These are phyloP conservation scores for Phrixothrix hirtus DNA, from an alignment of 2,888 invertebrate genomes.

Conservation along the genomic window DNA sequence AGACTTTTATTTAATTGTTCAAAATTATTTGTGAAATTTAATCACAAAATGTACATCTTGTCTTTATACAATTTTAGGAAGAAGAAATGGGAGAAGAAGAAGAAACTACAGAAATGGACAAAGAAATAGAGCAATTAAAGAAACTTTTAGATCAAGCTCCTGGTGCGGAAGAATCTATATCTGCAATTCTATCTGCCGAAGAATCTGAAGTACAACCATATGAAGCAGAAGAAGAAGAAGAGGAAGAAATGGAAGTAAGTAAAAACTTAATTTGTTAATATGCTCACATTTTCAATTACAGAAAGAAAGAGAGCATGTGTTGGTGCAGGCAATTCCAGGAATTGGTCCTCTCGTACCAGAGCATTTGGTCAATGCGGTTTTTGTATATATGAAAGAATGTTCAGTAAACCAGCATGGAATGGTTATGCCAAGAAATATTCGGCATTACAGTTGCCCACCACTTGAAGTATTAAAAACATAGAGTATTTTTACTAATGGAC, in stretches of 20 bases:
- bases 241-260: conserved; percentile 29
- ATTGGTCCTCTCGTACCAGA: conserved; percentile 63
- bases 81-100: conserved; percentile 26
- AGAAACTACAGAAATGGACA: conserved; percentile 30
- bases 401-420: conserved; percentile 65
- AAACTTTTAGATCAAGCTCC: neutral
- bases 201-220: conserved; percentile 7
- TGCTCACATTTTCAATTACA: conserved; percentile 21
- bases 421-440: conserved; percentile 72
- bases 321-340: conserved; percentile 60
- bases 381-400: conserved; percentile 59
- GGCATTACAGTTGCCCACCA: conserved; percentile 71
- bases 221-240: conserved; percentile 25
- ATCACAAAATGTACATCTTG: too few species aligned
- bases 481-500: neutral
- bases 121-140: conserved; percentile 17
- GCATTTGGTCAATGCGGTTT: conserved; percentile 59
- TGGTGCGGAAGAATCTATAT: neutral
- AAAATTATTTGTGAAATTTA: too few species aligned
- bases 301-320: conserved; percentile 44
- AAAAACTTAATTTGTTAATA: conserved; percentile 28
- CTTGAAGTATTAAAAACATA: conserved; percentile 55
- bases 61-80: conserved; percentile 4
- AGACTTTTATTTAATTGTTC: too few species aligned
- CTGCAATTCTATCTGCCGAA: neutral